Base-by-base conservation (phyloP, 2,888 invertebrate genomes). In the Pristionchus maxplancki region DNA sequence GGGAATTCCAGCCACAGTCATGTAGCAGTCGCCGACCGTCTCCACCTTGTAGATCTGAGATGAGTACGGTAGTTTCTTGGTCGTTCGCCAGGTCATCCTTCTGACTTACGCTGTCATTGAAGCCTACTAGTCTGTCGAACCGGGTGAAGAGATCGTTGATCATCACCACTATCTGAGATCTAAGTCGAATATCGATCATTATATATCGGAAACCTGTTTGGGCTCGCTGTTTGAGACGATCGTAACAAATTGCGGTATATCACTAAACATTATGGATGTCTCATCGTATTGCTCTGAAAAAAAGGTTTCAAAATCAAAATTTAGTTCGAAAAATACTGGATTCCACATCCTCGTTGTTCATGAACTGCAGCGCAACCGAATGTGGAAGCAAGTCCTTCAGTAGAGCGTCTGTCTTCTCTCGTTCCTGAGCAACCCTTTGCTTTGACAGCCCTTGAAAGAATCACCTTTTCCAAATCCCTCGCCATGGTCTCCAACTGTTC, bases 401-500 rank as follows among this genome's bases (percentile, higher is more conserved):
- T 9, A 95, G 90, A 20, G 93, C 92, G 88, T 95, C 95, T 4
- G 95, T 95, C 89, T 95, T 95, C 44, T 92, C 89, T 87, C 95
- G 95, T 89, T 95, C 95, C 44, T 81, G 13, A 62, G 88, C 89
- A 17, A 90, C 62, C 88, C 88, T n/a, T 31, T 71, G 28, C 4
- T 81, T 62, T 15, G 48, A 17, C 11, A 11, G 31, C 5, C 53
- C 48, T 50, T 28, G 11, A 11, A 50, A 44, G 3, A 20, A n/a
- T 24, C 20, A 81, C 81, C 81, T 53, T 84, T 89, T 93, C 93
- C 74, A 93, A 83, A 88, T 93, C 93, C 67, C 90, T 91, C 5
- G 93, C 93, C 91, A 93, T 89, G 20, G 89, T 88, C 50, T 93
- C 93, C 74, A 93, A 89, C 82, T 93, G 92, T 67, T 93, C 93